Base-by-base conservation (phyloP, 2,888 invertebrate genomes). In the Lithophane semibrunnea region DNA sequence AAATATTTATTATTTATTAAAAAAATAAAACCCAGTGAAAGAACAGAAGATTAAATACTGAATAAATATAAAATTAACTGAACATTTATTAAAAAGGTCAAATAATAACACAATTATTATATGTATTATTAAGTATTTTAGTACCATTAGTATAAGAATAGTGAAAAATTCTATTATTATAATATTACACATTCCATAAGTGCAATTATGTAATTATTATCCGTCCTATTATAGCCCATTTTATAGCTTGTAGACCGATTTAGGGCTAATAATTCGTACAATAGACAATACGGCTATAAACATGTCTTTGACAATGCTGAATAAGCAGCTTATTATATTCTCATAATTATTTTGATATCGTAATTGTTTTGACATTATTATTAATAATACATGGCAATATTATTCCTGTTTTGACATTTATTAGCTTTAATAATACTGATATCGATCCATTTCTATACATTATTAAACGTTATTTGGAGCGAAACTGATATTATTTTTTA, bases 141-240 rank as follows among this genome's bases (percentile, higher is more conserved):
- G 74, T 79, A 84, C 75, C 74, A 68, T 68, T 79, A 81, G 47
- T 75, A 29, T 84, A 82, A 81, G 29, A 81, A 81, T 79, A 75
- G 65, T 79, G 58, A 79, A 82, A 80, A 83, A 66, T 4, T n/a
- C 5, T 65, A 74, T 61, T 60, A 75, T 77, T 72, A 79, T 71
- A 76, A 79, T 77, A 79, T 21, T 42, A 80, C 76, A 92, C 92
- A 92, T 92, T 92, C 92, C 92, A 83, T 83, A 91, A 92, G 92
- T 92, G 92, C 92, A 92, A 92, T 92, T 92, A 90, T 82, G 79
- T 84, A 86, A 85, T 63, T 86, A 83, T 42, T 86, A 83, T 90
- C 92, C 92, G 92, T 92, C 91, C 92, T 86, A 66, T 29, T 75
- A 72, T 49, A 63, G 13, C 29, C 52, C 16, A 71, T 54, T 52